These are phyloP conservation scores for Danionella dracula DNA, from an alignment of 2,797 vertebrate genomes.

Conservation along the genomic window DNA sequence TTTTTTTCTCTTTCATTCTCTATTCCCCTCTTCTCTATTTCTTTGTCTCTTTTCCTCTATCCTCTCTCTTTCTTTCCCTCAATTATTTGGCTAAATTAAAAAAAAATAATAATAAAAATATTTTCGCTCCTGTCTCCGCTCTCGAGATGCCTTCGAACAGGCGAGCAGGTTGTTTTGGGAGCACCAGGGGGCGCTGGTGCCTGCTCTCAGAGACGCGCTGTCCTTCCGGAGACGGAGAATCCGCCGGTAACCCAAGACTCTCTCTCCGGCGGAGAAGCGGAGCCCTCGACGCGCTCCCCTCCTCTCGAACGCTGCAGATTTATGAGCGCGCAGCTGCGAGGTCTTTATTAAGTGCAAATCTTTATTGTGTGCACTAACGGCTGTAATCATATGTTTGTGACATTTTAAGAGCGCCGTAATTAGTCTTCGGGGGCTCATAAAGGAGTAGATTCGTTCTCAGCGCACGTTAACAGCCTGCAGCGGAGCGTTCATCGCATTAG, in stretches of 20 bases:
- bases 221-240: slow-evolving; percentile 16
- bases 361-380: slow-evolving; percentile 34
- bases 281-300: slow-evolving; percentile 28
- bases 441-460: slow-evolving; percentile 28
- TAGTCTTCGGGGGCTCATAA: slow-evolving; percentile 34
- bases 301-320: slow-evolving; percentile 20
- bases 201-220: neutral
- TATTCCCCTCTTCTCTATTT: no score
- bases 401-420: slow-evolving; percentile 33
- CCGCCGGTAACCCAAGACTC: slow-evolving; percentile 27
- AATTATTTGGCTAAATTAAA: no score
- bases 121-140: no score
- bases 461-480: slow-evolving; percentile 22
- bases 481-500: slow-evolving; percentile 25
- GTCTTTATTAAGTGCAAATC: slow-evolving; percentile 36
- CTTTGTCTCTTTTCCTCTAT: no score
- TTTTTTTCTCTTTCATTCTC: no score
- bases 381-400: slow-evolving; percentile 36
- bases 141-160: neutral
- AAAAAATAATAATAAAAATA: neutral
- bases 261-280: slow-evolving; percentile 18
- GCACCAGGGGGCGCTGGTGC: slow-evolving; percentile 47
- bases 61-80: no score
- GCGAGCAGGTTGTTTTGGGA: neutral
- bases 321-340: slow-evolving; percentile 26